Percentiles rank a stretch among this genome's conserved stretches.
Conservation (phyloP, 2,888 invertebrate species). For the Eupithecia pulchellata region DNA sequence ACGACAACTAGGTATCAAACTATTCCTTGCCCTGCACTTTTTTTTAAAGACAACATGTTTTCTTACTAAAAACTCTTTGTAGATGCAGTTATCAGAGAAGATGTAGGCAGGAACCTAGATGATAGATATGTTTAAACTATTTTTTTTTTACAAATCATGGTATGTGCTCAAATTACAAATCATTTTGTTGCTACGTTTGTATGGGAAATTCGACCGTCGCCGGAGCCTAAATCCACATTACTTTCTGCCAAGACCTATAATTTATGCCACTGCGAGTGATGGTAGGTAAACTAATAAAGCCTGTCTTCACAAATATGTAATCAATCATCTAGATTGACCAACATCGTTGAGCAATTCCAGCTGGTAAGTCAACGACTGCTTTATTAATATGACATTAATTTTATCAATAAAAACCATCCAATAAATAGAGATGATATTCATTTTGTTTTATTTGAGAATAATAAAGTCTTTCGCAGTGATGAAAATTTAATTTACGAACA, state of each 20-base stretch:
- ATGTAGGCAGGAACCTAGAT: too few relatives aligned
- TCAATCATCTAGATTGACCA: slow-evolving; percentile 54
- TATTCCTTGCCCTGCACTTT: too few relatives aligned
- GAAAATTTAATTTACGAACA: background rate
- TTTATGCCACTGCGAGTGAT: slow-evolving; percentile 23
- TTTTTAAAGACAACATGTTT: too few relatives aligned
- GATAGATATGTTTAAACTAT: too few relatives aligned
- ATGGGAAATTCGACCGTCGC: too few relatives aligned
- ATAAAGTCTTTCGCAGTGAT: background rate
- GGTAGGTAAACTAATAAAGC: slow-evolving; percentile 26
- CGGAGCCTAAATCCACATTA: background rate
- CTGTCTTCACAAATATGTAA: slow-evolving; percentile 51
- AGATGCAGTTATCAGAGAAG: too few relatives aligned
- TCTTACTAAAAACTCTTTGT: too few relatives aligned
- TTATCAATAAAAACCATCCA: slow-evolving; percentile 55
- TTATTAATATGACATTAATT: slow-evolving; percentile 74
- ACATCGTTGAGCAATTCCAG: slow-evolving; percentile 52
- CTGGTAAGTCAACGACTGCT: slow-evolving; percentile 74
- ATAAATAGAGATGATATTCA: slow-evolving; percentile 5
- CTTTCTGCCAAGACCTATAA: slow-evolving; percentile 15
- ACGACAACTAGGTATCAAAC: background rate
- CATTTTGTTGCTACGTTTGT: too few relatives aligned
- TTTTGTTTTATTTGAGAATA: slow-evolving; percentile 13
- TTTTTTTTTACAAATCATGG: too few relatives aligned
- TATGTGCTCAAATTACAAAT: too few relatives aligned